phyloP scores from a whole-genome alignment of 1,140 invertebrate species.

The Papilio polytes region DNA sequence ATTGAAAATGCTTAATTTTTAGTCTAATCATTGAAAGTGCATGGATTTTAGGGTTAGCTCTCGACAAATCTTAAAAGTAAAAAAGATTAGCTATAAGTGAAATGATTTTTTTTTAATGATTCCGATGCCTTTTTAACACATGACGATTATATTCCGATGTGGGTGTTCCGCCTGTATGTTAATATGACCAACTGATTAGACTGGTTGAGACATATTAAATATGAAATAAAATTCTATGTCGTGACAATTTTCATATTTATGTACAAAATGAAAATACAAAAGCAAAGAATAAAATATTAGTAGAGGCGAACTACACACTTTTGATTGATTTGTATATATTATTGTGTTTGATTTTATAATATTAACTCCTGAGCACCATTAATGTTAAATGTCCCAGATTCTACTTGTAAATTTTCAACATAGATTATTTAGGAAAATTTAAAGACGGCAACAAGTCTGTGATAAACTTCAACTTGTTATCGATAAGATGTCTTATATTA shows the following conservation, averaged over 20 bases:
- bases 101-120: conserved; percentile 55
- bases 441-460: not conserved
- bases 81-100: conserved; percentile 73
- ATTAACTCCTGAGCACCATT: conserved; percentile 42
- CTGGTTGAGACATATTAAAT: conserved; percentile 62
- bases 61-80: conserved; percentile 56
- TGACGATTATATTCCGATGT: conserved; percentile 55
- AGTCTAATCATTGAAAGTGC: conserved; percentile 77
- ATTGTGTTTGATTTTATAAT: conserved; percentile 35
- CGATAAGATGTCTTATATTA: not conserved
- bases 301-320: conserved; percentile 37
- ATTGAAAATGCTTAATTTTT: conserved; percentile 80
- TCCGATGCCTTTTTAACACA: conserved; percentile 56
- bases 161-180: conserved; percentile 66
- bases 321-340: conserved; percentile 32
- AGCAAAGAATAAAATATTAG: conserved; percentile 46
- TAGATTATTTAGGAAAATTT: not conserved
- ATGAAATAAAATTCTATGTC: conserved; percentile 50
- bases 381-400: conserved; percentile 32
- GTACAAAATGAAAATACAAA: conserved; percentile 46
- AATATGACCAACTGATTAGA: conserved; percentile 67
- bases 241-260: conserved; percentile 56
- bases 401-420: conserved; percentile 31
- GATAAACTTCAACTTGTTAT: conserved; percentile 8
- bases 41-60: conserved; percentile 74